phyloP scores from a whole-genome alignment of 2,113 vertebrate species.

The Melospiza georgiana region DNA sequence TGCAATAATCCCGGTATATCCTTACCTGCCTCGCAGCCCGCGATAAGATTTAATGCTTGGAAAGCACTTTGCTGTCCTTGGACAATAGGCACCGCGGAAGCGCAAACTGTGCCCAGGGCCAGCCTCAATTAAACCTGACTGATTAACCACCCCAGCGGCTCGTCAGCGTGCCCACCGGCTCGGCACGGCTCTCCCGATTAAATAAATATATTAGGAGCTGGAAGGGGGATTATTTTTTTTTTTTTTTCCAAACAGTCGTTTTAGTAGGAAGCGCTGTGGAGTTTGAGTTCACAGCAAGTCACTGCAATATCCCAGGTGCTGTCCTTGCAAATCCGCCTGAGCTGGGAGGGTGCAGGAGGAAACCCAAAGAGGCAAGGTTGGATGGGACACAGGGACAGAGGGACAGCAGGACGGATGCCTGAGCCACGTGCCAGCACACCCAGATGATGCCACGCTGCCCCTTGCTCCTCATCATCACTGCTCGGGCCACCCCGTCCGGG shows the following conservation, averaged over 20 bases:
- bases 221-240: background rate
- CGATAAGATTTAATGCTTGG: slow-evolving; percentile 52
- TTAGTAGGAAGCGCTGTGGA: background rate
- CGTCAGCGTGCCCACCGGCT: slow-evolving; percentile 2
- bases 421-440: background rate
- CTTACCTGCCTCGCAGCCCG: slow-evolving; percentile 54
- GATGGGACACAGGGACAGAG: background rate
- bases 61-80: slow-evolving; percentile 64
- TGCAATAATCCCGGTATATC: slow-evolving; percentile 55
- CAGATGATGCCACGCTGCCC: background rate
- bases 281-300: background rate
- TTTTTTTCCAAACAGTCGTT: background rate
- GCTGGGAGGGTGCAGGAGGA: background rate
- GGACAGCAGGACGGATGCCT: rapidly evolving
- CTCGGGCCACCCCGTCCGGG: rapidly evolving
- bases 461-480: background rate
- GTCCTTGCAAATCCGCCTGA: slow-evolving; percentile 7
- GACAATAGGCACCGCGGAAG: slow-evolving; percentile 52
- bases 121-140: slow-evolving; percentile 35
- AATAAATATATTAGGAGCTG: background rate
- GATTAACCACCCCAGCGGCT: background rate
- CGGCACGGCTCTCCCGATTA: background rate
- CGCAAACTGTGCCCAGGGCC: background rate
- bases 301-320: background rate
- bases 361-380: background rate